A percentile compares a stretch with the other conserved stretches of the same genome.
Evolutionary conservation across 2,113 vertebrate species (phyloP).

Genomic region (Carassius auratus): DNA sequence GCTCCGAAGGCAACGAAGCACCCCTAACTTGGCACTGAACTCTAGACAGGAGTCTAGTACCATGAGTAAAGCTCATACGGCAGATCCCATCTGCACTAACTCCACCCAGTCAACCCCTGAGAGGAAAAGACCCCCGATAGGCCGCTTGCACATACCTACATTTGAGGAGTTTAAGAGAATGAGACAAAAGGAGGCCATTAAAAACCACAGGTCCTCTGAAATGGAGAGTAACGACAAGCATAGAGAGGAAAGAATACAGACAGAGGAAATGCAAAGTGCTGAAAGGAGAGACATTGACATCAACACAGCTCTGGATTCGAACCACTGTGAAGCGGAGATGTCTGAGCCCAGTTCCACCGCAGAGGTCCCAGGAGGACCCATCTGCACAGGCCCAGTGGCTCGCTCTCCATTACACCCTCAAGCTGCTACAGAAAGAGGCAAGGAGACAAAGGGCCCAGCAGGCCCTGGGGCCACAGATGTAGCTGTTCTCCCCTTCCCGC

Average conservation of each 20-base stretch:
- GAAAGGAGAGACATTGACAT: neutral
- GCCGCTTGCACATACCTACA: slow-evolving; percentile 81
- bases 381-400: slow-evolving; percentile 81
- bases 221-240: neutral
- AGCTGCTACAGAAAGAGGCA: slow-evolving; percentile 29
- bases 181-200: slow-evolving; percentile 75
- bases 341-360: neutral
- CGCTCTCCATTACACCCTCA: slow-evolving; percentile 76
- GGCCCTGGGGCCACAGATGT: slow-evolving; percentile 41
- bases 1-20: slow-evolving; percentile 84
- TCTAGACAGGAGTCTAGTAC: slow-evolving; percentile 60
- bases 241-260: slow-evolving; percentile 17
- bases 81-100: slow-evolving; percentile 66
- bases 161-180: slow-evolving; percentile 90
- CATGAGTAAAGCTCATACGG: slow-evolving; percentile 75
- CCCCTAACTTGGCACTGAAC: slow-evolving; percentile 76
- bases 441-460: neutral
- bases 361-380: slow-evolving; percentile 54
- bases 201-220: slow-evolving; percentile 1
- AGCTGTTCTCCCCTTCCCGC: slow-evolving; percentile 67
- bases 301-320: neutral
- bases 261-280: neutral
- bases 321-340: neutral
- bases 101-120: slow-evolving; percentile 50
- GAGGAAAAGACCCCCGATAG: slow-evolving; percentile 67